Evolutionary conservation across 2,113 vertebrate species (phyloP).

Genomic region (Hypocryptadius cinnamomeus): DNA sequence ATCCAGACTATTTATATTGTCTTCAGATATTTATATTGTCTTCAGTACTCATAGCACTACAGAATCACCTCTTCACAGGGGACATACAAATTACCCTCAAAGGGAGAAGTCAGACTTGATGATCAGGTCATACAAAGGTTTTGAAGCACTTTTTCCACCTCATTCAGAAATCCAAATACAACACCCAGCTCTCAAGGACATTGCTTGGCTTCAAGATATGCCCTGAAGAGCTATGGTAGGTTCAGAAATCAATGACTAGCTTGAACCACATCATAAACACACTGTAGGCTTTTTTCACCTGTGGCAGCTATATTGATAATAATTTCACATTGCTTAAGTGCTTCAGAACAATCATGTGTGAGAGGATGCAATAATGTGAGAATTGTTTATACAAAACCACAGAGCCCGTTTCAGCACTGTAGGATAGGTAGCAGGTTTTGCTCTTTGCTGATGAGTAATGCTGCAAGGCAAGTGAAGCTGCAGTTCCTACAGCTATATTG

Average conservation of each 20-base stretch:
- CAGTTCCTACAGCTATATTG: neutral
- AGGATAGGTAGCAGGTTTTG: conserved; percentile 1
- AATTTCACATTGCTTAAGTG: conserved; percentile 48
- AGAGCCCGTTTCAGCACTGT: conserved; percentile 33
- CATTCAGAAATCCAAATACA: conserved; percentile 12
- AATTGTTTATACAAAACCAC: conserved; percentile 55
- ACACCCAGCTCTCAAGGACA: neutral
- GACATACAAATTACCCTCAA: neutral
- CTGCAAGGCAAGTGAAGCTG: conserved; percentile 56
- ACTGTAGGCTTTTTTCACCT: conserved; percentile 29
- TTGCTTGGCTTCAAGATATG: neutral
- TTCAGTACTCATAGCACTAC: neutral
- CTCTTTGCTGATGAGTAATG: neutral
- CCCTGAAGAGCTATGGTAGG: conserved; percentile 24
- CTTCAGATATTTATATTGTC: neutral
- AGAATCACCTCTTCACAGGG: neutral
- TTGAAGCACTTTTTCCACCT: conserved; percentile 7
- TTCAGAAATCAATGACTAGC: conserved; percentile 19
- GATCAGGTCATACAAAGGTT: neutral
- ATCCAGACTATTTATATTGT: neutral
- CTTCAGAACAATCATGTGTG: conserved; percentile 55
- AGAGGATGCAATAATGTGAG: conserved; percentile 49
- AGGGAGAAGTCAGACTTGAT: neutral
- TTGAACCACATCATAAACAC: conserved; percentile 20
- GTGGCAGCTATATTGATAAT: conserved; percentile 33